Percentiles rank a stretch among this genome's conserved stretches.
Conservation (phyloP, 2,888 invertebrate genomes). For the Scaptomyza cyrtandrae region DNA sequence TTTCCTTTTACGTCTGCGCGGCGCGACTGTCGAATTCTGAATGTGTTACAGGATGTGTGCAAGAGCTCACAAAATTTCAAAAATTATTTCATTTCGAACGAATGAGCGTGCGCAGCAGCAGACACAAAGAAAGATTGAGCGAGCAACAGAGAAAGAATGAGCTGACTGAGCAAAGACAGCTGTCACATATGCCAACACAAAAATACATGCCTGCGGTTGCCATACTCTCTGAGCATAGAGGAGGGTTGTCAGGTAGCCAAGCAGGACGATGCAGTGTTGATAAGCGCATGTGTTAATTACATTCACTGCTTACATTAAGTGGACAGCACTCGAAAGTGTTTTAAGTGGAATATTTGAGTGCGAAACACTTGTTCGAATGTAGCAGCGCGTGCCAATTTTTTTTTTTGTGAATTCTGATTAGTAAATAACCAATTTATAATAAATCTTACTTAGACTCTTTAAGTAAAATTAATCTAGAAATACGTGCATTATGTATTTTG, state of each 20-base stretch:
- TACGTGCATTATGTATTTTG: no score
- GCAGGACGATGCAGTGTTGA: slow-evolving; percentile 42
- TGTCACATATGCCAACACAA: slow-evolving; percentile 29
- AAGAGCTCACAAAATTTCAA: slow-evolving; percentile 9
- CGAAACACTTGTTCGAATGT: slow-evolving; percentile 5
- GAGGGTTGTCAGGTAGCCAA: slow-evolving; percentile 45
- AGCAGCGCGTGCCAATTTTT: no score
- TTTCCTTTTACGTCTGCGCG: slow-evolving; percentile 67
- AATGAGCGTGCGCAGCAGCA: slow-evolving; percentile 67
- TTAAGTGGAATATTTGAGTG: background rate
- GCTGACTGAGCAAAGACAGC: slow-evolving; percentile 41
- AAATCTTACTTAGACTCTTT: no score
- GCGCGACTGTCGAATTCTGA: slow-evolving; percentile 44
- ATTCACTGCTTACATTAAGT: slow-evolving; percentile 10
- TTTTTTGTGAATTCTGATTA: background rate
- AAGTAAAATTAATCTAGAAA: no score
- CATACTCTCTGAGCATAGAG: slow-evolving; percentile 19
- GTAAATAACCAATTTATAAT: background rate
- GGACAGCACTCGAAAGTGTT: slow-evolving; percentile 23
- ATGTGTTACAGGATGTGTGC: slow-evolving; percentile 59
- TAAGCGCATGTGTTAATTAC: slow-evolving; percentile 15
- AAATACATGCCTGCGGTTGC: slow-evolving; percentile 43
- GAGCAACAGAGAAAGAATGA: slow-evolving; percentile 4
- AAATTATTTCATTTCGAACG: slow-evolving; percentile 26
- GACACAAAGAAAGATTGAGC: slow-evolving; percentile 5